Percentiles rank a stretch among this genome's conserved stretches.
Conservation (phyloP, 2,113 vertebrate species). For the Cebus imitator region DNA sequence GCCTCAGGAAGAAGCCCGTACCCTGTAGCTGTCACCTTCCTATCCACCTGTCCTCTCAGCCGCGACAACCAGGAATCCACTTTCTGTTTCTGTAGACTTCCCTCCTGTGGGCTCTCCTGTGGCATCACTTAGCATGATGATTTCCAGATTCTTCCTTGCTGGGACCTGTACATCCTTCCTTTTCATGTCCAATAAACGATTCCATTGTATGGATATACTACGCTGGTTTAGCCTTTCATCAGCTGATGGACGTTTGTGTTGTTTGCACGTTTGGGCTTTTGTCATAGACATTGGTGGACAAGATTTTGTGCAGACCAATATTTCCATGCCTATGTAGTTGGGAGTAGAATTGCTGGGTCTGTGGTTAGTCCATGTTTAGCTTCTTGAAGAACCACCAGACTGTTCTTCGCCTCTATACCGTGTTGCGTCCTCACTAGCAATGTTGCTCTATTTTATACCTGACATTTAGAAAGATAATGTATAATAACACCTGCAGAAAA, state of each 20-base stretch:
- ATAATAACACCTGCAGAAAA: not conserved
- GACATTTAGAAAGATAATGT: not conserved
- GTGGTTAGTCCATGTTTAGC: not conserved
- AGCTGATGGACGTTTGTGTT: rapidly evolving
- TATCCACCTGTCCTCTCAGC: rapidly evolving
- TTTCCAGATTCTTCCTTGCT: rapidly evolving
- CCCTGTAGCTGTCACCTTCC: not conserved
- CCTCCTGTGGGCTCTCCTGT: too few relatives aligned
- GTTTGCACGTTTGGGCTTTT: not conserved
- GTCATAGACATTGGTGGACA: rapidly evolving
- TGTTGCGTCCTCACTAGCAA: rapidly evolving
- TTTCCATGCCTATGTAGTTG: not conserved
- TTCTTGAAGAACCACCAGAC: not conserved
- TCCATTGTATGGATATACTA: rapidly evolving
- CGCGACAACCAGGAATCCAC: rapidly evolving
- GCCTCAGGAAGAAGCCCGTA: not conserved
- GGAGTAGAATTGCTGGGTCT: too few relatives aligned
- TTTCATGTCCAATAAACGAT: rapidly evolving
- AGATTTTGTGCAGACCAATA: not conserved
- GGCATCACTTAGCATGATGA: rapidly evolving
- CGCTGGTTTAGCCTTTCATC: not conserved
- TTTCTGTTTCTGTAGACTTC: not conserved
- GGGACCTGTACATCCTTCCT: rapidly evolving
- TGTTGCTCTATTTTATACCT: not conserved
- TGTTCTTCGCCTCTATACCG: rapidly evolving